Evolutionary conservation across 2,113 vertebrate genomes (phyloP).

Genomic region (Anguilla japonica): DNA sequence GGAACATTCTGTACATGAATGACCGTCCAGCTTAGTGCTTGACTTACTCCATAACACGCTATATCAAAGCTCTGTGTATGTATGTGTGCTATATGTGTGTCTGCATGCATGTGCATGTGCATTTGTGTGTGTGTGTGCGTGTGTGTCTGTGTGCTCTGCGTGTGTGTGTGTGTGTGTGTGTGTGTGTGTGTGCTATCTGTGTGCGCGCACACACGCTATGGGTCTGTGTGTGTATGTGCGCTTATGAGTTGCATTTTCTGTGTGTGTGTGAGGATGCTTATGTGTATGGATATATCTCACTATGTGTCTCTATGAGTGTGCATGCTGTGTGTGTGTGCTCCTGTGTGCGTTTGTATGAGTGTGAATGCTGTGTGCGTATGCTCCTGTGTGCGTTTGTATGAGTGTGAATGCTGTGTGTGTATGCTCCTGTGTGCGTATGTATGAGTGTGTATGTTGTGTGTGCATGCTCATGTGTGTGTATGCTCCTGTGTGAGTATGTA

Average conservation of each 20-base stretch:
- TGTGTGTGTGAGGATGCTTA: too few relatives aligned
- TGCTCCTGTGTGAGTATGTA: constrained; percentile 10
- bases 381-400: too few relatives aligned
- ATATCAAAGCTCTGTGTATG: too few relatives aligned
- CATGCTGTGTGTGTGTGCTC: neutral
- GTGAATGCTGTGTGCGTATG: too few relatives aligned
- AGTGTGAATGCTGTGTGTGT: too few relatives aligned
- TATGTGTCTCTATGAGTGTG: neutral
- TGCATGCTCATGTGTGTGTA: constrained; percentile 45
- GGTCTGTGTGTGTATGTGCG: neutral
- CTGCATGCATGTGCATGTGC: neutral
- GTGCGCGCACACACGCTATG: neutral
- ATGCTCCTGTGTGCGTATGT: too few relatives aligned
- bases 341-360: too few relatives aligned
- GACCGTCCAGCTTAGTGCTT: too few relatives aligned
- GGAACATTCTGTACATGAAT: neutral
- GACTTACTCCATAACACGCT: neutral
- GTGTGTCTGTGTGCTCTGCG: too few relatives aligned
- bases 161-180: neutral
- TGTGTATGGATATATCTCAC: neutral
- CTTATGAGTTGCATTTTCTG: too few relatives aligned
- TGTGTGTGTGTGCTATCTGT: constrained; percentile 37
- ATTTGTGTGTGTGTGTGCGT: neutral
- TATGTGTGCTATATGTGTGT: neutral
- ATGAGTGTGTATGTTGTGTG: constrained; percentile 41